phyloP scores from a whole-genome alignment of 2,797 vertebrate species.

The Argya squamiceps region DNA sequence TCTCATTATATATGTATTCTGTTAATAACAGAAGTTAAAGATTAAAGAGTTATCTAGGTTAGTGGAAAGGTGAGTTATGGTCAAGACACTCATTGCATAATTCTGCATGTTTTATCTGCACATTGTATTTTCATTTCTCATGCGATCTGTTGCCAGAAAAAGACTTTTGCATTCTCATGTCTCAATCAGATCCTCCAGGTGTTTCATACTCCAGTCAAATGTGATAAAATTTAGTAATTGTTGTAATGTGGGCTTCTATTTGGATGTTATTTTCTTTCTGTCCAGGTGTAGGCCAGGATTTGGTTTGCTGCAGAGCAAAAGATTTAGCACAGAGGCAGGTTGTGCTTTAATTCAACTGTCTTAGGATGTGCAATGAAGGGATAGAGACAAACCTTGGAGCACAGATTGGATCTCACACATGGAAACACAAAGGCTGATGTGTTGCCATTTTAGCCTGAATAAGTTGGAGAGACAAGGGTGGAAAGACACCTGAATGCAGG shows the following conservation, averaged over 20 bases:
- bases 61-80: not conserved
- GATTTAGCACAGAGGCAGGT: not conserved
- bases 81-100: not conserved
- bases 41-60: not conserved
- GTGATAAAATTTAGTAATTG: not conserved
- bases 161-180: not conserved
- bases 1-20: not conserved
- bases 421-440: not conserved
- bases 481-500: not conserved
- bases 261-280: not conserved
- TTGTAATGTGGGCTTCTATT: not conserved
- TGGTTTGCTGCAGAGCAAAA: not conserved
- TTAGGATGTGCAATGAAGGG: not conserved
- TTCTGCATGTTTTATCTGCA: not conserved
- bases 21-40: not conserved
- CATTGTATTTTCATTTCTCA: not conserved
- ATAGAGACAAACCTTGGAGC: not conserved
- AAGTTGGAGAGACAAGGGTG: not conserved
- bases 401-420: not conserved
- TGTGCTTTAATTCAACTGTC: not conserved
- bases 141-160: not conserved
- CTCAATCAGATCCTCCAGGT: not conserved
- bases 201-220: not conserved
- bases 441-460: not conserved
- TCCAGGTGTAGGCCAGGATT: not conserved